phyloP scores from a whole-genome alignment of 2,113 vertebrate species.

The Pygoscelis antarcticus region DNA sequence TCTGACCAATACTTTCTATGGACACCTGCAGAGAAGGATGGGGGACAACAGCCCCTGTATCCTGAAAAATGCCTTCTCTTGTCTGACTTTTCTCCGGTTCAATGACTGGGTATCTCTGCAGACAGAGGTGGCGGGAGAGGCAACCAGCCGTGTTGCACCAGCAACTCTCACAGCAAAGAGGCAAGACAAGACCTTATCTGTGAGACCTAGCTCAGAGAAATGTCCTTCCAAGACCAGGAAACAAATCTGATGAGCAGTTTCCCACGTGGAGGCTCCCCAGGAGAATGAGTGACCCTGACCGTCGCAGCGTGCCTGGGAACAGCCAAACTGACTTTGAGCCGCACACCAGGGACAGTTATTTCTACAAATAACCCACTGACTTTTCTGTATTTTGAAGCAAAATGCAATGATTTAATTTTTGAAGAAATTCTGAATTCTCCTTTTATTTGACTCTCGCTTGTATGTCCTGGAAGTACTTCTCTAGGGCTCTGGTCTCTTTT shows the following conservation, averaged over 20 bases:
- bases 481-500: neutral
- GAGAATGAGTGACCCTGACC: neutral
- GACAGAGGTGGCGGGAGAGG: neutral
- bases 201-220: neutral
- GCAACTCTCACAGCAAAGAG: neutral
- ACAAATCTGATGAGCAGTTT: neutral
- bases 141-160: accelerated
- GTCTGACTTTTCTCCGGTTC: neutral
- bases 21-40: neutral
- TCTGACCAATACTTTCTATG: neutral
- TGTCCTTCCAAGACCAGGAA: neutral
- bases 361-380: neutral
- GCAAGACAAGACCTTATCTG: neutral
- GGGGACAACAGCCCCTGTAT: neutral
- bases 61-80: neutral
- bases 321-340: neutral
- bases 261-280: accelerated
- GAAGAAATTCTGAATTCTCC: neutral
- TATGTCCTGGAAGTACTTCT: neutral
- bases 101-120: neutral
- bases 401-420: neutral
- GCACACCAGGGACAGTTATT: neutral
- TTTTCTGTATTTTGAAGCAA: neutral
- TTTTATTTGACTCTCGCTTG: neutral
- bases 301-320: neutral